These are phyloP conservation scores for Elymnias hypermnestra DNA, from an alignment of 1,140 invertebrate genomes.

Conservation along the genomic window DNA sequence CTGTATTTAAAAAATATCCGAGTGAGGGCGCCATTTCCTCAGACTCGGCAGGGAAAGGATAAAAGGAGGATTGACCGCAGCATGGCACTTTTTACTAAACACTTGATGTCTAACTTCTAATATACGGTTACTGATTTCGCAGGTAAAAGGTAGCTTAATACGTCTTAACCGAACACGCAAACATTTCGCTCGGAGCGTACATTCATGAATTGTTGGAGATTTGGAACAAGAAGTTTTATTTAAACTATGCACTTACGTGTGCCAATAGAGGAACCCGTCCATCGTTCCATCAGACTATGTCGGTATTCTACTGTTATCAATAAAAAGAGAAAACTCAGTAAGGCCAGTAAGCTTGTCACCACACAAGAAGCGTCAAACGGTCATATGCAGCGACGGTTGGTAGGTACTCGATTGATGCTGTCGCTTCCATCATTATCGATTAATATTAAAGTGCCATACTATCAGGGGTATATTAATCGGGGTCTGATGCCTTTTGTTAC, in stretches of 20 bases:
- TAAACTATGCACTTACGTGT: constrained; percentile 72
- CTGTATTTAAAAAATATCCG: constrained; percentile 35
- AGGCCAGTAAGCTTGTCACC: constrained; percentile 65
- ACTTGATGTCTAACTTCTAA: constrained; percentile 48
- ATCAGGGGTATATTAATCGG: constrained; percentile 59
- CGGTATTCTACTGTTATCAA: constrained; percentile 42
- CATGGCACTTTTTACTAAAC: constrained; percentile 69
- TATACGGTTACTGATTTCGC: constrained; percentile 52
- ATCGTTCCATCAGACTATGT: constrained; percentile 59
- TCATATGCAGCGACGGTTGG: constrained; percentile 52
- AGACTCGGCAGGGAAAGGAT: constrained; percentile 39
- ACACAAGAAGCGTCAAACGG: constrained; percentile 68
- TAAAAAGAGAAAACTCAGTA: constrained; percentile 71
- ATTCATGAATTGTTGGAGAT: constrained; percentile 72
- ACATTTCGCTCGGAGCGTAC: constrained; percentile 59
- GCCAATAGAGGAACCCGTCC: constrained; percentile 66
- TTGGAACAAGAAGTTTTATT: constrained; percentile 75
- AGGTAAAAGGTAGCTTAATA: constrained; percentile 43
- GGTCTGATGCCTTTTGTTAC: constrained; percentile 49
- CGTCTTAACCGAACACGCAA: constrained; percentile 67
- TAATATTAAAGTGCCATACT: constrained; percentile 75
- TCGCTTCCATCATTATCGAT: constrained; percentile 47
- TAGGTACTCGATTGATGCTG: constrained; percentile 46
- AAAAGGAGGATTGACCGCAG: constrained; percentile 62
- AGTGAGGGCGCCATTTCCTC: constrained; percentile 35